Evolutionary conservation across 1,140 invertebrate species (phyloP).

Genomic region (Pseudoatta argentina): DNA sequence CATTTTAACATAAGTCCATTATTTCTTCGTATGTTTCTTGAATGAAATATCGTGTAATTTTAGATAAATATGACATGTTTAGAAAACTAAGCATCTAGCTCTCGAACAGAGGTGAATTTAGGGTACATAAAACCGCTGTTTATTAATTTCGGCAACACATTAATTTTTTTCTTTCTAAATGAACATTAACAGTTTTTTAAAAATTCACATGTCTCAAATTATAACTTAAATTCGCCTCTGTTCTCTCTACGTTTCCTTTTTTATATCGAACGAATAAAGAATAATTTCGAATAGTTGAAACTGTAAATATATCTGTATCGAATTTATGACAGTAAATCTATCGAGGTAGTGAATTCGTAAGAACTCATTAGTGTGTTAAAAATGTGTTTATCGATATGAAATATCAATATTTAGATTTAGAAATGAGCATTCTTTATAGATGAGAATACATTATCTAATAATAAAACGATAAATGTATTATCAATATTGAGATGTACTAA

Average conservation of each 20-base stretch:
- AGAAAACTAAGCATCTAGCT: background rate
- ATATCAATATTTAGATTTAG: constrained; percentile 29
- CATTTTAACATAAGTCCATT: background rate
- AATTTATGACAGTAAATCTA: constrained; percentile 21
- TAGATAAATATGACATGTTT: background rate
- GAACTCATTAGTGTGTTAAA: background rate
- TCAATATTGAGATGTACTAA: constrained; percentile 3
- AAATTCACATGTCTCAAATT: background rate
- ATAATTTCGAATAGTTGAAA: constrained; percentile 26
- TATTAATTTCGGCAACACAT: background rate
- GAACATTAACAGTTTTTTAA: background rate
- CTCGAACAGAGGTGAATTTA: background rate
- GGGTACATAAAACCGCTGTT: background rate
- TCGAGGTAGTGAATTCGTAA: background rate
- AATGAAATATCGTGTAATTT: background rate
- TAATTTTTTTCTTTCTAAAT: background rate
- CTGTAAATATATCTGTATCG: constrained; percentile 36
- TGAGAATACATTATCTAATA: background rate
- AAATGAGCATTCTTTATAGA: background rate
- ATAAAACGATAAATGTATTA: background rate
- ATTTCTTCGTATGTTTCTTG: background rate
- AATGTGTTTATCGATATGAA: constrained; percentile 9
- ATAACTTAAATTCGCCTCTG: constrained; percentile 9
- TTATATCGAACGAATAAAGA: background rate
- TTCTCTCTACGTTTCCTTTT: background rate